Evolutionary conservation across 1,140 invertebrate species (phyloP).

Genomic region (Chymomyza costata): DNA sequence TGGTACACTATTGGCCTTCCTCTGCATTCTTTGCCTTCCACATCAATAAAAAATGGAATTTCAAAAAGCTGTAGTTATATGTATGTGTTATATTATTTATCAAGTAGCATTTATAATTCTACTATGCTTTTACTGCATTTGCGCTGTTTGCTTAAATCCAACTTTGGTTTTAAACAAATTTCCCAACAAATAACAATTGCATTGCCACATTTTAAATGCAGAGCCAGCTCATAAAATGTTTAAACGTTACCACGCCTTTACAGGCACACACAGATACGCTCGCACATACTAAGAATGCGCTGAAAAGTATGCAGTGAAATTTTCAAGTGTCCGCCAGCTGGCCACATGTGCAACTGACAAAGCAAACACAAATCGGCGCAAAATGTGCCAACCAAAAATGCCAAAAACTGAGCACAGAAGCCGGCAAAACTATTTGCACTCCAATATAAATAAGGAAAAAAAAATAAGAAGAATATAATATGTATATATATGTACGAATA

Average conservation of each 20-base stretch:
- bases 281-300: slow-evolving; percentile 25
- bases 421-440: slow-evolving; percentile 51
- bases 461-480: slow-evolving; percentile 18
- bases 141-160: no score
- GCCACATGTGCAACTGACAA: slow-evolving; percentile 66
- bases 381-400: slow-evolving; percentile 11
- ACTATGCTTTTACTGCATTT: no score
- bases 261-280: slow-evolving; percentile 34
- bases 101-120: no score
- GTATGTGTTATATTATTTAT: no score
- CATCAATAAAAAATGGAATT: no score
- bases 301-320: slow-evolving; percentile 4
- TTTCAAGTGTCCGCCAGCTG: slow-evolving; percentile 14
- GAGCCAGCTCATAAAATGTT: slow-evolving; percentile 1
- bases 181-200: no score
- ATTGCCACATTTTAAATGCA: no score
- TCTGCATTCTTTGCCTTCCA: no score
- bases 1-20: no score
- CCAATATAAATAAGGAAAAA: slow-evolving; percentile 52
- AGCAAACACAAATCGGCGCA: slow-evolving; percentile 32
- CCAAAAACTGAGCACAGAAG: slow-evolving; percentile 8
- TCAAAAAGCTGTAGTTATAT: no score
- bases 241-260: slow-evolving; percentile 39
- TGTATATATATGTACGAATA: slow-evolving; percentile 1
- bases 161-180: no score